Base-by-base conservation (phyloP, 53 echinoderm and acorn worm species). In the Luidia sarsii region DNA sequence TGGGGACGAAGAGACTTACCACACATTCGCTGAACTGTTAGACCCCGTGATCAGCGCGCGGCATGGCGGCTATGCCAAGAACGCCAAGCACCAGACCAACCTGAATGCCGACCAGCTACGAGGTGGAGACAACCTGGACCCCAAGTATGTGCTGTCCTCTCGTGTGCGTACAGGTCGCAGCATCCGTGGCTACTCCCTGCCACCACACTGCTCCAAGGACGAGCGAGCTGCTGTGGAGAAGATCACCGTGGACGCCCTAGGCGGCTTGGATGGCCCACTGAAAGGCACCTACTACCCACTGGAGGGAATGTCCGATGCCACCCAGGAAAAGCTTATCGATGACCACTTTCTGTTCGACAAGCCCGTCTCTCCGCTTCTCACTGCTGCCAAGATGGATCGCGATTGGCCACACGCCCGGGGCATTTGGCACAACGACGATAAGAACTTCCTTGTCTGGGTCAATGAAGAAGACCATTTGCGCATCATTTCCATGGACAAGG, bases 331-430 rank as follows among this genome's bases (percentile, higher is more conserved):
- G 71, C 81, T 96, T 25, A 96, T 96, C 39, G 91, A 85, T 27
- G 96, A 96, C 50, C 96, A 96, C 39, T 95, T 95, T 62, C 88
- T 95, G 22, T 95, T 95, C 45, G 95, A 95, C 57, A 95, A 93
- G 50, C 95, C 93, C 31, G 96, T 96, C 5, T 96, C 96, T 9
- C 96, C 96, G 24, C 83, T 95, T 5, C 86, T 95, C 20, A 96
- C 95, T 6, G 96, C 95, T 23, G 82, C 96, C 16, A 82, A 83
- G 57, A 96, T 96, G 96, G 90, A 96, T 22, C 88, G 92, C n/a
- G 96, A 96, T 72, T 96, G 96, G 96, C 96, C 96, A 4, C 92
- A 96, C 49, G 96, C 79, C 19, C 73, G 96, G 16, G 96, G 96
- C 10, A 96, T 96, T 49, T 96, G 88, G 90, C 96, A 96, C 80